Evolutionary conservation across 2,113 vertebrate species (phyloP).

Genomic region (Scatophagus argus): DNA sequence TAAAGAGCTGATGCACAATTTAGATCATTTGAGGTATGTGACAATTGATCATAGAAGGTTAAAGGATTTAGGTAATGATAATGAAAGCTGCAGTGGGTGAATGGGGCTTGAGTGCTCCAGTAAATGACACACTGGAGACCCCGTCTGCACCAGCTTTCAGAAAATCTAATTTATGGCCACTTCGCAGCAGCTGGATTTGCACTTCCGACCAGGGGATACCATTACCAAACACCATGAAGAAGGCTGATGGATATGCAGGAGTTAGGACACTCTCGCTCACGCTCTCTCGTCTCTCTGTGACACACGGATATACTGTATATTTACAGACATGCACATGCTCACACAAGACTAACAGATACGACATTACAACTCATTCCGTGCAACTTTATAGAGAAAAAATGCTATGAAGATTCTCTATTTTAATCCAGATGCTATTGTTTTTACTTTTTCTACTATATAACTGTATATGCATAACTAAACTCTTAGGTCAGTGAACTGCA

Average conservation of each 20-base stretch:
- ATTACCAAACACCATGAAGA: slow-evolving; percentile 76
- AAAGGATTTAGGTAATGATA: slow-evolving; percentile 67
- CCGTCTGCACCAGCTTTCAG: slow-evolving; percentile 71
- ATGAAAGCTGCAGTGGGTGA: slow-evolving; percentile 56
- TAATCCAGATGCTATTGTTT: background rate
- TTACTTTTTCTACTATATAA: background rate
- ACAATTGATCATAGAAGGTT: slow-evolving; percentile 56
- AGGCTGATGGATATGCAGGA: slow-evolving; percentile 51
- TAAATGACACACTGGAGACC: slow-evolving; percentile 69
- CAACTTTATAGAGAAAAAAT: background rate
- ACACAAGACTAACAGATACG: background rate
- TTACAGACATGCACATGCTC: slow-evolving; percentile 21
- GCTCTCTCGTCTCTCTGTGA: slow-evolving; percentile 18
- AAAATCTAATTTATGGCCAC: slow-evolving; percentile 83
- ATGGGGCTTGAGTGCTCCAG: slow-evolving; percentile 33
- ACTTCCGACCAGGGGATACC: slow-evolving; percentile 82
- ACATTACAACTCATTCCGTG: background rate
- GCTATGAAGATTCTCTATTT: background rate
- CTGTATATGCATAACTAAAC: slow-evolving; percentile 16
- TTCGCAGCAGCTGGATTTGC: slow-evolving; percentile 82
- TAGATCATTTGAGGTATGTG: slow-evolving; percentile 34
- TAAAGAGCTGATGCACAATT: slow-evolving; percentile 10
- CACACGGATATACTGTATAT: slow-evolving; percentile 30
- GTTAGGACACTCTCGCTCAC: slow-evolving; percentile 13
- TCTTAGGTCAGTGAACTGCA: slow-evolving; percentile 4